Percentiles rank a stretch among this genome's conserved stretches.
These are phyloP conservation scores for Aphis gossypii DNA, from an alignment of 1,140 invertebrate genomes.

Conservation along the genomic window DNA sequence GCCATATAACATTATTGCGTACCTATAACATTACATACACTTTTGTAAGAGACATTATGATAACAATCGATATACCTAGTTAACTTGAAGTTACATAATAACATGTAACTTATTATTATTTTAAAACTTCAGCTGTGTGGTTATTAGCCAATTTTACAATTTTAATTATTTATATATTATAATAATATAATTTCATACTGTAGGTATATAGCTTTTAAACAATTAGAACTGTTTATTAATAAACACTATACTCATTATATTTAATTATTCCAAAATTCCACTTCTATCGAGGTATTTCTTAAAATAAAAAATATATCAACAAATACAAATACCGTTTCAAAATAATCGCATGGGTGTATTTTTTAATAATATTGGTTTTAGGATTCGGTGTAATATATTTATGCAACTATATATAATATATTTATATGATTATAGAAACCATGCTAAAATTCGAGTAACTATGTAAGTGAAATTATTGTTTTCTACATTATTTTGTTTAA, in stretches of 20 bases:
- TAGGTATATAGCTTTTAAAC: background rate
- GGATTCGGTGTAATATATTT: background rate
- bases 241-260: background rate
- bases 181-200: too few relatives aligned
- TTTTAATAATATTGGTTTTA: background rate
- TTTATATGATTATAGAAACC: background rate
- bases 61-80: background rate
- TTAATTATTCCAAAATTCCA: background rate
- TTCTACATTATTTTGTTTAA: background rate
- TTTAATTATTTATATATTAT: background rate
- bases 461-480: background rate
- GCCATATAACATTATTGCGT: background rate
- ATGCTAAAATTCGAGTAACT: background rate
- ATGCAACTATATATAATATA: too few relatives aligned
- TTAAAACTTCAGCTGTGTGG: background rate
- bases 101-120: background rate
- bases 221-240: background rate
- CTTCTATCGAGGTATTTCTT: too few relatives aligned
- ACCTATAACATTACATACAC: background rate
- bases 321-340: background rate
- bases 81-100: background rate
- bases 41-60: constrained; percentile 1
- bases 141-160: background rate
- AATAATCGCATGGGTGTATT: background rate
- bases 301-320: background rate